Base-by-base conservation (phyloP, 2,888 invertebrate genomes). In the Orthonevra nobilis region DNA sequence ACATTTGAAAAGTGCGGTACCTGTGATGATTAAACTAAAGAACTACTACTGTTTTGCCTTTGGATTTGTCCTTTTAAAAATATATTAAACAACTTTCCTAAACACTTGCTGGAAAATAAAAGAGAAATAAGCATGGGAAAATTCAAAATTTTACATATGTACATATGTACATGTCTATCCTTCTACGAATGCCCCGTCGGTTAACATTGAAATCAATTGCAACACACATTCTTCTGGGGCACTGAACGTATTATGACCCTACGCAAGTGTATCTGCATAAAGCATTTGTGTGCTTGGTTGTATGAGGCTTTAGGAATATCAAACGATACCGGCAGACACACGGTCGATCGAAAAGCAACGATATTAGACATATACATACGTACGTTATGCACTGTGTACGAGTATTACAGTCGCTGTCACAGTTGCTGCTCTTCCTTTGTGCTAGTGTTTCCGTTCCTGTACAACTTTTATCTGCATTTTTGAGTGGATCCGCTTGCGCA, bases 291-390 rank as follows among this genome's bases (percentile, higher is more conserved):
- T 19, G 12, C 23, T 30, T 17, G 1, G 26, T 48, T 20, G 20
- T 30, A 40, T 23, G 23, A 23, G 3, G 50, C 36, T 64, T 32
- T 20, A 34, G 26, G 36, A 36, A 70, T 52, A 20, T 70, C 70
- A 70, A 70, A 70, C 14, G 61, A 44, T 28, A 36, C 70, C 70
- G 70, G 36, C 70, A 70, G 69, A 70, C 70, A 61, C 42, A 52
- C 52, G 36, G 70, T 54, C 61, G 61, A 70, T 70, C 52, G 52
- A 38, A 54, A 44, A 52, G 52, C 46, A 66, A 56, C 54, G 36
- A 50, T 61, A 61, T 70, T 70, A 34, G 26, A 38, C 52, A 36
- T 32, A 61, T 70, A n/a, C n/a, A n/a, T n/a, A n/a, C 69, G 30
- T 36, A 38, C 28, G 34, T n/a, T 32, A 19, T 10, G 15, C 17